phyloP scores from a whole-genome alignment of 2,888 invertebrate genomes.

The Lochmaea capreae region DNA sequence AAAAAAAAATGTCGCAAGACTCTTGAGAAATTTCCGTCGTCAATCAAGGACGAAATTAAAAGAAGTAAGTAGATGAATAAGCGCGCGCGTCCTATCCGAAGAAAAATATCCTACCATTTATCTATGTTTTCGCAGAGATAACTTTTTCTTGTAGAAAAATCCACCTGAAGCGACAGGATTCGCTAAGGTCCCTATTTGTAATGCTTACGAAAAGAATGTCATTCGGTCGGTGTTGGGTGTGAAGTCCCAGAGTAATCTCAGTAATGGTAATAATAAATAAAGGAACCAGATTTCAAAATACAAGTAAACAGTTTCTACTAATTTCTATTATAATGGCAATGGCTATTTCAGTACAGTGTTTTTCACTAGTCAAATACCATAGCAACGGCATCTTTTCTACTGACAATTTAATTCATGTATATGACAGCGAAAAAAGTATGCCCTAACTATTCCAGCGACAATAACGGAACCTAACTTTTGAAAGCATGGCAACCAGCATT shows the following conservation, averaged over 20 bases:
- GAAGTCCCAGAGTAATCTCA: slow-evolving; percentile 27
- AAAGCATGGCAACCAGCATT: too few relatives aligned
- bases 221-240: slow-evolving; percentile 39
- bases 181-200: slow-evolving; percentile 57
- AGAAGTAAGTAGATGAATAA: slow-evolving; percentile 39
- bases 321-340: too few relatives aligned
- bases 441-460: too few relatives aligned
- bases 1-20: slow-evolving; percentile 25
- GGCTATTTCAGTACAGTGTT: too few relatives aligned
- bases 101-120: slow-evolving; percentile 44
- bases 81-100: slow-evolving; percentile 33
- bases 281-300: background rate
- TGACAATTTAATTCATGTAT: too few relatives aligned
- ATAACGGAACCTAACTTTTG: too few relatives aligned
- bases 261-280: slow-evolving; percentile 6
- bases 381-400: too few relatives aligned
- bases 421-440: too few relatives aligned
- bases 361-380: too few relatives aligned
- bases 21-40: slow-evolving; percentile 37
- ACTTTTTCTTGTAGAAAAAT: slow-evolving; percentile 55
- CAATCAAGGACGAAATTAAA: slow-evolving; percentile 42
- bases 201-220: slow-evolving; percentile 59
- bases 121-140: slow-evolving; percentile 45
- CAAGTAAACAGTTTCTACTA: too few relatives aligned
- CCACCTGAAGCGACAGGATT: slow-evolving; percentile 54